Evolutionary conservation across 1,140 invertebrate species (phyloP).

Genomic region (Tribolium madens): DNA sequence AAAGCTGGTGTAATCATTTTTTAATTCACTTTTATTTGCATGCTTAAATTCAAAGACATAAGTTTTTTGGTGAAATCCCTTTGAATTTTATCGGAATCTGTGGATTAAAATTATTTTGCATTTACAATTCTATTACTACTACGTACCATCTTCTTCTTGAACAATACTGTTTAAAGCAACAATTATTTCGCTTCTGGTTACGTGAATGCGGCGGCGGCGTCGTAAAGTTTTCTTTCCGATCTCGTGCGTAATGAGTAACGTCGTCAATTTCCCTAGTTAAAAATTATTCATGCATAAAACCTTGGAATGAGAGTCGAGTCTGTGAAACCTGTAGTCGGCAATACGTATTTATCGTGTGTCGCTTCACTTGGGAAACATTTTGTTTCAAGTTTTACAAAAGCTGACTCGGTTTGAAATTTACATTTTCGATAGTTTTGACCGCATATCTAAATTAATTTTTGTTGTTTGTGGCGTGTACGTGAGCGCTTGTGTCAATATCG

Average conservation of each 20-base stretch:
- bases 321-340: neutral
- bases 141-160: too few species aligned
- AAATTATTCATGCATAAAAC: constrained; percentile 17
- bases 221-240: too few species aligned
- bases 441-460: neutral
- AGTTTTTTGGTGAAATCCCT: too few species aligned
- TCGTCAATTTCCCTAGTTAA: constrained; percentile 15
- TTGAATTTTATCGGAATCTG: too few species aligned
- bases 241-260: neutral
- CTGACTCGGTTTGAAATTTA: neutral
- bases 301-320: neutral
- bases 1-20: too few species aligned
- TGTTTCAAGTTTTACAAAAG: neutral
- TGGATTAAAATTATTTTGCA: too few species aligned
- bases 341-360: constrained; percentile 2
- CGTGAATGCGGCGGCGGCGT: too few species aligned
- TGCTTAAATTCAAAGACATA: too few species aligned
- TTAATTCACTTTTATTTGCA: too few species aligned
- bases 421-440: constrained; percentile 5
- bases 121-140: too few species aligned
- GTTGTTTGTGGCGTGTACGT: neutral
- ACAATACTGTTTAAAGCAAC: too few species aligned
- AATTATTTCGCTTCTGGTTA: neutral
- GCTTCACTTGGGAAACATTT: constrained; percentile 15
- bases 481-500: neutral